These are phyloP conservation scores for Trachelus stipa DNA, from an alignment of 2,888 invertebrate genomes.

Conservation along the genomic window DNA sequence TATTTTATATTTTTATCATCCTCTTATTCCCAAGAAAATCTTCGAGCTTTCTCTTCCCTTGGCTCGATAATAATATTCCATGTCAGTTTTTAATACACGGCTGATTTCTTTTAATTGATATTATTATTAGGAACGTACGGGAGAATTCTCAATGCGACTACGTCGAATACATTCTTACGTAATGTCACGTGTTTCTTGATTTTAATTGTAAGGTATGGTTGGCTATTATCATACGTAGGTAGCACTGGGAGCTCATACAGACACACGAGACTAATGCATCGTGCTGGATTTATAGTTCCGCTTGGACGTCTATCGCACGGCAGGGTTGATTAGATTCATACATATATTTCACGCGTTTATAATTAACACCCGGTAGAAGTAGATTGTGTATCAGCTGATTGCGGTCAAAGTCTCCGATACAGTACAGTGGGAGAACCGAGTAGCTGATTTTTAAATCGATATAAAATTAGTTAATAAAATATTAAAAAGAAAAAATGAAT, in stretches of 20 bases:
- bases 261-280: conserved; percentile 46
- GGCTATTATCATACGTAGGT: not conserved
- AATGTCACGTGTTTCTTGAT: not conserved
- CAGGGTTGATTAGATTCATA: conserved; percentile 51
- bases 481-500: not conserved
- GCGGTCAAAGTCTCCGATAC: not conserved
- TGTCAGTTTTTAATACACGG: not conserved
- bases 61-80: not conserved
- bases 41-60: not conserved
- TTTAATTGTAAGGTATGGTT: not conserved
- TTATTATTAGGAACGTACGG: not conserved
- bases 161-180: not conserved
- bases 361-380: conserved; percentile 47
- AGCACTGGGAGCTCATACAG: not conserved
- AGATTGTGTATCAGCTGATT: not conserved
- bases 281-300: conserved; percentile 53
- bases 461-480: not conserved
- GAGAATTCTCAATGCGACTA: not conserved
- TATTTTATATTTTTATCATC: conserved; percentile 8
- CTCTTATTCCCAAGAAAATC: not conserved
- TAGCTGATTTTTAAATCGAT: too few relatives aligned
- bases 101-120: not conserved
- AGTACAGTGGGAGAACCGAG: not conserved
- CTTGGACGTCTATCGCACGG: conserved; percentile 39
- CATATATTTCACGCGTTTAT: conserved; percentile 43